These are phyloP conservation scores for Hoplodrina ambigua DNA, from an alignment of 2,888 invertebrate genomes.

Conservation along the genomic window DNA sequence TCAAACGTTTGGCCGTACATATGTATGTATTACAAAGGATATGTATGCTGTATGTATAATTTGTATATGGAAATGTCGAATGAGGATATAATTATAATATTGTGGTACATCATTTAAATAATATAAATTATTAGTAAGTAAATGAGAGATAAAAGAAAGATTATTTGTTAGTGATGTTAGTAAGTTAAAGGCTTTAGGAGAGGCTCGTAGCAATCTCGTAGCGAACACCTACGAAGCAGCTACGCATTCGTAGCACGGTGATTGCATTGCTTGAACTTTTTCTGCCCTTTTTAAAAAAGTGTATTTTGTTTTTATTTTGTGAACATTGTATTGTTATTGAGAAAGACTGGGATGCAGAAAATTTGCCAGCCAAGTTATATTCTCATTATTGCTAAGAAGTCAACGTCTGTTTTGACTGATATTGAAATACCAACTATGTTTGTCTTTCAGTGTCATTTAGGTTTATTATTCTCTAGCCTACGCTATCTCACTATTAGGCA, in stretches of 20 bases:
- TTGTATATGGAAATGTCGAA: slow-evolving; percentile 2
- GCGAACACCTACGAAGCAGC: slow-evolving; percentile 1
- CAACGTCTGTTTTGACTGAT: no score
- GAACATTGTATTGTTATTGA: neutral
- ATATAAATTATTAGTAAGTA: no score
- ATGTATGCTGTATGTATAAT: slow-evolving; percentile 1
- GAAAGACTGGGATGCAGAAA: no score
- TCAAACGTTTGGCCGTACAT: slow-evolving; percentile 46
- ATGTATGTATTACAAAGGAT: slow-evolving; percentile 7
- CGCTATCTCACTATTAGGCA: no score
- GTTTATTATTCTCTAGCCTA: no score
- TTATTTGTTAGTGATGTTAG: neutral
- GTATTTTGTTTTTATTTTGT: neutral
- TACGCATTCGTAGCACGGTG: slow-evolving; percentile 16
- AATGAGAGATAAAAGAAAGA: neutral
- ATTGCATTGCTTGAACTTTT: neutral
- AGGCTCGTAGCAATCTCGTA: slow-evolving; percentile 18
- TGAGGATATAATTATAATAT: neutral
- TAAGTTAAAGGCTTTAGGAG: neutral
- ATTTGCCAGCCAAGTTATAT: no score
- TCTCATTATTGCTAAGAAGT: no score
- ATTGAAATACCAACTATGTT: no score
- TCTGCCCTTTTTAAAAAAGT: neutral
- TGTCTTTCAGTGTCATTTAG: no score
- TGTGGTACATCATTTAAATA: no score